phyloP scores from a whole-genome alignment of 2,113 vertebrate species.

The Peromyscus polionotus region DNA sequence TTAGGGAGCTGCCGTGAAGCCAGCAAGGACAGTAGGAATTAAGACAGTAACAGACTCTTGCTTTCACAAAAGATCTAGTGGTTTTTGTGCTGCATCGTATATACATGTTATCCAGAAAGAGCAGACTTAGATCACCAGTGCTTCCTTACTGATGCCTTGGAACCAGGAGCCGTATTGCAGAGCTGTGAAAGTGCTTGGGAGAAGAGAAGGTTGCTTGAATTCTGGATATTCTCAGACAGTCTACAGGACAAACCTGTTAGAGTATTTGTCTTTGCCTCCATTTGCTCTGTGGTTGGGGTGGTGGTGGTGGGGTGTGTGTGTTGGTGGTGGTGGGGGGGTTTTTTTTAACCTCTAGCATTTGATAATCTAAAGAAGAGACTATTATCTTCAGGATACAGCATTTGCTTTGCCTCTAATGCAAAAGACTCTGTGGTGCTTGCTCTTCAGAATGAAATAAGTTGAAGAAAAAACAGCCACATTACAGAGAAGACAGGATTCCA shows the following conservation, averaged over 20 bases:
- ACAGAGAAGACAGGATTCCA: slow-evolving; percentile 82
- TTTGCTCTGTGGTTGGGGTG: slow-evolving; percentile 66
- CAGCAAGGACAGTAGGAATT: slow-evolving; percentile 88
- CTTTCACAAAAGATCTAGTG: slow-evolving; percentile 86
- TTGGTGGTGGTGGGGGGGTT: neutral
- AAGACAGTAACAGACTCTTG: slow-evolving; percentile 86
- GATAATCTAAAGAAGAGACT: slow-evolving; percentile 88
- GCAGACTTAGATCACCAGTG: slow-evolving; percentile 84
- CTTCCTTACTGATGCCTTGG: slow-evolving; percentile 84
- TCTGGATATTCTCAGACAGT: slow-evolving; percentile 83
- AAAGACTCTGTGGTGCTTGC: slow-evolving; percentile 83
- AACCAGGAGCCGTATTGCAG: slow-evolving; percentile 87
- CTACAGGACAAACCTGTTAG: slow-evolving; percentile 86
- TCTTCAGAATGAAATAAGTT: slow-evolving; percentile 83
- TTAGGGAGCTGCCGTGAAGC: slow-evolving; percentile 92
- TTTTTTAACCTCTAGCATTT: slow-evolving; percentile 68
- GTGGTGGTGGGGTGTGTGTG: neutral
- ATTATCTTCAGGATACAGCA: slow-evolving; percentile 85
- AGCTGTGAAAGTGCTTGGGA: slow-evolving; percentile 87
- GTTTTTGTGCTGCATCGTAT: slow-evolving; percentile 78
- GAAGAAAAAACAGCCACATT: slow-evolving; percentile 81
- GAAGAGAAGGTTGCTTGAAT: slow-evolving; percentile 79
- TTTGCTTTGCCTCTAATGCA: slow-evolving; percentile 79
- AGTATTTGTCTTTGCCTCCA: slow-evolving; percentile 75
- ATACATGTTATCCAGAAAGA: slow-evolving; percentile 85